Evolutionary conservation across 1,140 invertebrate genomes (phyloP).

Genomic region (Anagrus nilaparvatae): DNA sequence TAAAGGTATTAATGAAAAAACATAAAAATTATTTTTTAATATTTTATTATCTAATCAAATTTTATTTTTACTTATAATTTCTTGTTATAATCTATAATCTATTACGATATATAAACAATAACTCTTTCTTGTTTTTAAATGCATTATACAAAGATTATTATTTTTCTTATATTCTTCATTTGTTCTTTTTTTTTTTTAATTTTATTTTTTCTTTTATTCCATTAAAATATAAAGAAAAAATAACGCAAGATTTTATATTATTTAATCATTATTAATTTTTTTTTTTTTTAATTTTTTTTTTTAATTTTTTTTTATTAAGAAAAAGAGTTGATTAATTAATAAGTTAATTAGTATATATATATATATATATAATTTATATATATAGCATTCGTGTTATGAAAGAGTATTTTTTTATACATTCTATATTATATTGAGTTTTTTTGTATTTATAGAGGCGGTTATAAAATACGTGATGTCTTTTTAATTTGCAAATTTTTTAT

Average conservation of each 20-base stretch:
- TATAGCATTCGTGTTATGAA: slow-evolving; percentile 13
- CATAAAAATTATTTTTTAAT: slow-evolving; percentile 15
- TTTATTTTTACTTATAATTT: slow-evolving; percentile 46
- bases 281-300: too few species aligned
- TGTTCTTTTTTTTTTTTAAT: too few species aligned
- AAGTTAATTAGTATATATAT: too few species aligned
- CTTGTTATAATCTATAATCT: slow-evolving; percentile 45
- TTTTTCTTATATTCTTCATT: too few species aligned
- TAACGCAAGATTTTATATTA: slow-evolving; percentile 29
- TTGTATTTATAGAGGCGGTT: slow-evolving; percentile 16
- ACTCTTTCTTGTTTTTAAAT: slow-evolving; percentile 34
- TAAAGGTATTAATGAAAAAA: too few species aligned
- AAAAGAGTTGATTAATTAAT: slow-evolving; percentile 28
- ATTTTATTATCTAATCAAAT: slow-evolving; percentile 45
- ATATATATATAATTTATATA: too few species aligned
- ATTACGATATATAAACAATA: slow-evolving; percentile 44
- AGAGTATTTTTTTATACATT: slow-evolving; percentile 15
- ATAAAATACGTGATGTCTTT: slow-evolving; percentile 15
- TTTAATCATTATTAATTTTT: slow-evolving; percentile 34
- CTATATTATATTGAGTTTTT: slow-evolving; percentile 14
- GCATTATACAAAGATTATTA: slow-evolving; percentile 22
- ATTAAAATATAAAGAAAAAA: slow-evolving; percentile 24
- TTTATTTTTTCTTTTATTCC: slow-evolving; percentile 9
- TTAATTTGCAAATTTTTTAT: too few species aligned
- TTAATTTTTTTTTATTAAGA: too few species aligned